These are phyloP conservation scores for Acromyrmex echinatior DNA, from an alignment of 1,140 invertebrate genomes.

Conservation along the genomic window DNA sequence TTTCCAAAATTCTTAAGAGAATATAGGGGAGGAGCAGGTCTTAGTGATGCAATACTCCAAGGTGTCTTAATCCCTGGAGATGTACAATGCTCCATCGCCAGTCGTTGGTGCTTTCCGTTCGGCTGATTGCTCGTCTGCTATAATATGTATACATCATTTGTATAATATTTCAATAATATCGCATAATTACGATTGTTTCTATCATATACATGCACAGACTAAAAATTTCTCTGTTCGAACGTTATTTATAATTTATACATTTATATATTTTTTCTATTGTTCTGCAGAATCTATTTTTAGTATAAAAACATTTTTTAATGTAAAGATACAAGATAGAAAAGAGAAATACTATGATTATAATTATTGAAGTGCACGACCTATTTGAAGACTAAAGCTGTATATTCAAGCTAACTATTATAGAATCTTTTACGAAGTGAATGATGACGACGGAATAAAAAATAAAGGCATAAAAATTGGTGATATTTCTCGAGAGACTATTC, in stretches of 20 bases:
- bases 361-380: conserved; percentile 56
- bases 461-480: conserved; percentile 8
- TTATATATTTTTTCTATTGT: not conserved
- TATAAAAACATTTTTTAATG: conserved; percentile 12
- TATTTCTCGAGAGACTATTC: conserved; percentile 6
- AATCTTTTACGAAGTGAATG: conserved; percentile 11
- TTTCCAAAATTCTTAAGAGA: conserved; percentile 82
- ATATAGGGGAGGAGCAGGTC: conserved; percentile 84
- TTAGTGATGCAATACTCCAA: conserved; percentile 84
- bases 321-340: conserved; percentile 2
- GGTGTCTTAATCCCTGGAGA: conserved; percentile 82
- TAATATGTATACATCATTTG: conserved; percentile 5
- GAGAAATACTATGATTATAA: not conserved
- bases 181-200: not conserved
- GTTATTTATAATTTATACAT: not conserved
- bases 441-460: conserved; percentile 7
- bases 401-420: conserved; percentile 18
- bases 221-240: not conserved
- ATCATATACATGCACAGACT: conserved; percentile 14
- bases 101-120: conserved; percentile 80
- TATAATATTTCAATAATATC: conserved; percentile 6
- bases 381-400: conserved; percentile 13
- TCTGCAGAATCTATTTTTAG: conserved; percentile 7
- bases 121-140: conserved; percentile 76
- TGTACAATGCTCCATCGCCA: conserved; percentile 77